phyloP scores from a whole-genome alignment of 2,797 vertebrate genomes.

The Eupleurogrammus muticus region DNA sequence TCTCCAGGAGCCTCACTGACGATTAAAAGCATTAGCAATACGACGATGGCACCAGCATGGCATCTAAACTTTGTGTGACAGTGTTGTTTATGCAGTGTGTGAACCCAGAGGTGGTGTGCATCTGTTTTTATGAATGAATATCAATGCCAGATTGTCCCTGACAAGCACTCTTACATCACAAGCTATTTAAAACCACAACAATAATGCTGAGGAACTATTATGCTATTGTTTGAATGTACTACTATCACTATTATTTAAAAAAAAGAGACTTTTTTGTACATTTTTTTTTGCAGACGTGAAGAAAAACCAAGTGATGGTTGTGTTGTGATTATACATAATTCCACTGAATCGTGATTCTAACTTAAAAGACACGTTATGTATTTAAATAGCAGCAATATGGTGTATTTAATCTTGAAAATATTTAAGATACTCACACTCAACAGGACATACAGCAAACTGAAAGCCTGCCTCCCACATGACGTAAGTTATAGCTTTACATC shows the following conservation, averaged over 20 bases:
- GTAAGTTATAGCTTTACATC: slow-evolving; percentile 70
- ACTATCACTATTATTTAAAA: slow-evolving; percentile 86
- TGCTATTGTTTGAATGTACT: slow-evolving; percentile 85
- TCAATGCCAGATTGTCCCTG: slow-evolving; percentile 35
- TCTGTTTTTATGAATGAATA: slow-evolving; percentile 15
- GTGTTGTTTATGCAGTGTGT: slow-evolving; percentile 62
- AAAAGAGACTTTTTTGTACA: slow-evolving; percentile 76
- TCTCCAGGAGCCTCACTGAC: slow-evolving; percentile 43
- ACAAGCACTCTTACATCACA: slow-evolving; percentile 67
- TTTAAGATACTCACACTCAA: slow-evolving; percentile 82
- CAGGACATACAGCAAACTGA: slow-evolving; percentile 70
- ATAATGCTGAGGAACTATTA: slow-evolving; percentile 79
- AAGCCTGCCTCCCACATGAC: slow-evolving; percentile 63
- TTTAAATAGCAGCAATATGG: slow-evolving; percentile 84
- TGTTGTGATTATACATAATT: slow-evolving; percentile 76
- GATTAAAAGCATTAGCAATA: slow-evolving; percentile 51
- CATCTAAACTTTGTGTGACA: slow-evolving; percentile 47
- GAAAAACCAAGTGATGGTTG: slow-evolving; percentile 69
- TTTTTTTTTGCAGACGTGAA: slow-evolving; percentile 80
- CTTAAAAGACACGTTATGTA: slow-evolving; percentile 84
- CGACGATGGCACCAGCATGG: slow-evolving; percentile 56
- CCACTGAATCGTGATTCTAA: slow-evolving; percentile 80
- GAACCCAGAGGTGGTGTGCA: slow-evolving; percentile 42
- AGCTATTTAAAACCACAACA: slow-evolving; percentile 82
- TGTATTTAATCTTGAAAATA: slow-evolving; percentile 87